phyloP scores from a whole-genome alignment of 2,797 vertebrate species.

The Limnodromus scolopaceus region DNA sequence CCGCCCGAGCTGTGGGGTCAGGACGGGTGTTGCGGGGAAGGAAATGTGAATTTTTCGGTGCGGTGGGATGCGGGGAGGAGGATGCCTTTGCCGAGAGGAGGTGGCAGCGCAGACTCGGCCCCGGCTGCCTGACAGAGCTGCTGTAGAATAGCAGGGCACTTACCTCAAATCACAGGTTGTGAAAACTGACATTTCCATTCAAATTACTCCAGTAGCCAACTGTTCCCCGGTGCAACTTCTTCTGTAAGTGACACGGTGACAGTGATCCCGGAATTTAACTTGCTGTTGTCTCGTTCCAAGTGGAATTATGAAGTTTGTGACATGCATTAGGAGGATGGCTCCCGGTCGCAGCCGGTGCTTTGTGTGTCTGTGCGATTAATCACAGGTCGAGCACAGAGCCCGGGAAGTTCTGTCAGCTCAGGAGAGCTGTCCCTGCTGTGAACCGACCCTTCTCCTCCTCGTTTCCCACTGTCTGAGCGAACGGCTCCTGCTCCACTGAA shows the following conservation, averaged over 20 bases:
- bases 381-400: neutral
- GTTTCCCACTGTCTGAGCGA: neutral
- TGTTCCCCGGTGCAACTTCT: constrained; percentile 42
- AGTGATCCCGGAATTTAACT: constrained; percentile 65
- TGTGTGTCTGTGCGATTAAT: constrained; percentile 19
- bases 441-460: constrained; percentile 5
- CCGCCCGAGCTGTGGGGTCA: neutral
- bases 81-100: neutral
- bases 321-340: constrained; percentile 59
- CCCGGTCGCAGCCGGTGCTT: neutral
- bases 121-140: constrained; percentile 24
- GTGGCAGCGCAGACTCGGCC: neutral
- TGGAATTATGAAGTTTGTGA: constrained; percentile 48
- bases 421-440: constrained; percentile 6
- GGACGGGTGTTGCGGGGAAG: neutral
- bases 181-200: constrained; percentile 73
- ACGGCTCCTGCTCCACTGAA: neutral
- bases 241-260: constrained; percentile 56
- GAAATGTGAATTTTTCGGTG: neutral
- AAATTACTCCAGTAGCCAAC: constrained; percentile 62
- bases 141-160: constrained; percentile 58
- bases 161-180: constrained; percentile 70
- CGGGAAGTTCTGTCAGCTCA: neutral
- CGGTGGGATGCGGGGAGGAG: neutral
- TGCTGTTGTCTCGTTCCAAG: constrained; percentile 61